phyloP scores from a whole-genome alignment of 2,888 invertebrate genomes.

The Pelosia muscerda region DNA sequence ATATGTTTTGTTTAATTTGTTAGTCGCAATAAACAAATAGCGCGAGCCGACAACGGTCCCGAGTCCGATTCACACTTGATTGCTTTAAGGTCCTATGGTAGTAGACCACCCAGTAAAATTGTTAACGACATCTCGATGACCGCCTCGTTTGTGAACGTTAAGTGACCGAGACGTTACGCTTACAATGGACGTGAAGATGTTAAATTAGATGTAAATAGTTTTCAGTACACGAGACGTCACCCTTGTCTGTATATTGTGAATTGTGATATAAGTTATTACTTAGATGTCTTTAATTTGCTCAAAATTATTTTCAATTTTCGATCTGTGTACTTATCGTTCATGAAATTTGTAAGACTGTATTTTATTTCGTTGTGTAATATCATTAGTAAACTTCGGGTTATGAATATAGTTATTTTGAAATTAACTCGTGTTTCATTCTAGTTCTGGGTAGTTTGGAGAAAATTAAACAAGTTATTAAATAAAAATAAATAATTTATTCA shows the following conservation, averaged over 20 bases:
- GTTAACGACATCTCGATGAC: neutral
- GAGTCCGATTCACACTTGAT: too few relatives aligned
- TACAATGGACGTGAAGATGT: conserved; percentile 29
- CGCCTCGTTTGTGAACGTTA: conserved; percentile 10
- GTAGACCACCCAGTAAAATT: too few relatives aligned
- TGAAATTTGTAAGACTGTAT: conserved; percentile 87
- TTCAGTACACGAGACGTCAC: conserved; percentile 62
- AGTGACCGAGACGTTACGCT: conserved; percentile 19
- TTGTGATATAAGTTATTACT: conserved; percentile 82
- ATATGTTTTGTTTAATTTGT: too few relatives aligned
- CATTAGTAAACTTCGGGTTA: conserved; percentile 83
- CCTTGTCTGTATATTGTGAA: conserved; percentile 67
- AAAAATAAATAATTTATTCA: conserved; percentile 86
- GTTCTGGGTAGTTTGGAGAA: neutral
- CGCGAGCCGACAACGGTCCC: too few relatives aligned
- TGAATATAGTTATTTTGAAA: conserved; percentile 85
- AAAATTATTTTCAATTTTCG: conserved; percentile 73
- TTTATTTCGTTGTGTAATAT: conserved; percentile 85
- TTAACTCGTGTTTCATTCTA: conserved; percentile 39
- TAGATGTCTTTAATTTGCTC: conserved; percentile 76
- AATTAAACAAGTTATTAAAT: conserved; percentile 71
- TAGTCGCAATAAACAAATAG: too few relatives aligned
- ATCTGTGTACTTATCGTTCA: conserved; percentile 84
- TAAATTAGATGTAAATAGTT: conserved; percentile 41
- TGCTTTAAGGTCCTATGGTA: too few relatives aligned